Percentiles rank a stretch among this genome's conserved stretches.
These are phyloP conservation scores for Caenorhabditis uteleia DNA, from an alignment of 2,888 invertebrate species.

Conservation along the genomic window DNA sequence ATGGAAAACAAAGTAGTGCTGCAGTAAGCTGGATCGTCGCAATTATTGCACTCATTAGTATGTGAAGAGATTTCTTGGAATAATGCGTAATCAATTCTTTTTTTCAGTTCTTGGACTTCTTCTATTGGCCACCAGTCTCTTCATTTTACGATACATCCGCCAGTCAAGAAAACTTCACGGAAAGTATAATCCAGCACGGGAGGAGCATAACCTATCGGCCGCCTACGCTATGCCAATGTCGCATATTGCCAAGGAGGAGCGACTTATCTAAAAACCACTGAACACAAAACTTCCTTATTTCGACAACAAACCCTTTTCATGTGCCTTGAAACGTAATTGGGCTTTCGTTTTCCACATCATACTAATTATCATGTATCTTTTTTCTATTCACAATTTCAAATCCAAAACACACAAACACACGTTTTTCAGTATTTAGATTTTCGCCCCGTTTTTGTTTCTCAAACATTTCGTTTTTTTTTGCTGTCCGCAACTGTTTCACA, in stretches of 20 bases:
- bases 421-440: too few species aligned
- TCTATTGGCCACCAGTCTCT: slow-evolving; percentile 48
- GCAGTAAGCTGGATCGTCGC: slow-evolving; percentile 54
- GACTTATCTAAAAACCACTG: slow-evolving; percentile 52
- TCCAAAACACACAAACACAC: too few species aligned
- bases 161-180: slow-evolving; percentile 57
- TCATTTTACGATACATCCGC: slow-evolving; percentile 57
- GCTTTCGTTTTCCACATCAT: too few species aligned
- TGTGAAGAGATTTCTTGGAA: not conserved
- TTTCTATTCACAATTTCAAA: too few species aligned
- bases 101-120: slow-evolving; percentile 54
- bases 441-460: too few species aligned
- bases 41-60: slow-evolving; percentile 53
- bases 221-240: slow-evolving; percentile 64
- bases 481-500: too few species aligned
- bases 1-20: slow-evolving; percentile 35
- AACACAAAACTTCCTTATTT: too few species aligned
- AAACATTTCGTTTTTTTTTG: too few species aligned
- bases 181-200: slow-evolving; percentile 66
- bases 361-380: too few species aligned
- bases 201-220: slow-evolving; percentile 57
- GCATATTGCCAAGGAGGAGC: slow-evolving; percentile 60
- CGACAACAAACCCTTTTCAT: too few species aligned
- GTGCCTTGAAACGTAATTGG: too few species aligned
- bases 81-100: not conserved